Percentiles rank a stretch among this genome's conserved stretches.
These are phyloP conservation scores for Caenorhabditis elegans DNA, from an alignment of 1,140 invertebrate species.

Conservation along the genomic window WBcel235 BX284605.5:3876001-3876500, in stretches of 20 bases:
- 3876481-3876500: neutral
- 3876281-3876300: neutral
- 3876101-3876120: neutral
- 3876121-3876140: neutral
- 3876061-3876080: too few species aligned
- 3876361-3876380: too few species aligned
- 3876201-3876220: neutral
- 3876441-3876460: neutral
- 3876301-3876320: neutral
- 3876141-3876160: neutral
- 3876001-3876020: too few species aligned
- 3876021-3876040: too few species aligned
- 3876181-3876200: too few species aligned
- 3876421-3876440: neutral
- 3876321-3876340: neutral
- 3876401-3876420: neutral
- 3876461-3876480: neutral
- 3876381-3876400: neutral
- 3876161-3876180: neutral
- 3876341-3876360: too few species aligned
- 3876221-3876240: neutral
- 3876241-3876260: neutral
- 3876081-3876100: neutral
- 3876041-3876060: too few species aligned
- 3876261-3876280: neutral